Base-by-base conservation (phyloP, 23 tunicate genomes). In the Trididemnum clinides region DNA sequence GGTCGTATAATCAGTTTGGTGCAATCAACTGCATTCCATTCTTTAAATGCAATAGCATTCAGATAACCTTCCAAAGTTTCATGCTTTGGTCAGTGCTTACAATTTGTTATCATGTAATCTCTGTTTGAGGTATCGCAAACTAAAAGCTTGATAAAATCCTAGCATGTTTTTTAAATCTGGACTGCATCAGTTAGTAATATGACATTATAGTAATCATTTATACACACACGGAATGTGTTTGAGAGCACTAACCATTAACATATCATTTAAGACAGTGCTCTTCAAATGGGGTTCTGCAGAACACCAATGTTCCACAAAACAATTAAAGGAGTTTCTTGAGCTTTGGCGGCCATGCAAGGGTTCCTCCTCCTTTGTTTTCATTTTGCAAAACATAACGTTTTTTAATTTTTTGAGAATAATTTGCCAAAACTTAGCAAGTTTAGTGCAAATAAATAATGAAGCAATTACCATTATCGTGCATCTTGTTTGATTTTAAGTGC, bases 191-290 rank as follows among this genome's bases (percentile, higher is more conserved):
- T 69, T 69, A 69, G 38, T 12, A 69, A 69, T 29, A 69, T 69
- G 39, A 69, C 76, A 69, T 69, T 69, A 28, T 69, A 37, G n/a
- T 69, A 37, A 69, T 28, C 30, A n/a, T 69, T 35, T 37, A 69
- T 6, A 69, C 37, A n/a, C 76, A 69, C 10, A 69, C 76, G 6
- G 76, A 69, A 69, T 69, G 76, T 29, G 76, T 69, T 69, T 37
- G 37, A 69, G 76, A 69, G 21, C 76, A 69, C n/a, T 37, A 15
- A 69, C 37, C 76, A 69, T 35, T 69, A 69, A 69, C 76, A 32
- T n/a, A 69, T n/a, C 76, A 69, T 69, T 69, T n/a, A n/a, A n/a
- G n/a, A n/a, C n/a, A n/a, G n/a, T n/a, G n/a, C n/a, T n/a, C n/a
- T n/a, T n/a, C n/a, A n/a, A n/a, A n/a, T n/a, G n/a, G n/a, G n/a